Evolutionary conservation across 2,888 invertebrate genomes (phyloP), one percentile per base, ranked within the genome.

Genomic region (Erebia ligea): DNA sequence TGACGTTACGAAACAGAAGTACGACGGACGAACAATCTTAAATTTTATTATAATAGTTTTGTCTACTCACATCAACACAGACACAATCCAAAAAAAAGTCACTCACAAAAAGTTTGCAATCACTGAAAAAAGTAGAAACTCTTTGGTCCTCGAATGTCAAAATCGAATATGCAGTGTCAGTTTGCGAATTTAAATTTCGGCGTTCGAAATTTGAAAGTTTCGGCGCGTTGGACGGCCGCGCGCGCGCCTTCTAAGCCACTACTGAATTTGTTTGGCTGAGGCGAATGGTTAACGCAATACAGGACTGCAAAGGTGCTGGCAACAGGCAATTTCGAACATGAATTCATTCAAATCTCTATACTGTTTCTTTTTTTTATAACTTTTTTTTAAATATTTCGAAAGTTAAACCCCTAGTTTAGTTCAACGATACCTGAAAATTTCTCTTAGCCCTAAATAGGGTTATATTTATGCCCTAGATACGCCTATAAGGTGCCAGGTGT

Each of bases 181-280:
- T 72, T 75, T 75, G 70, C 68, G 64, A 72, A 73, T 72, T 72
- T 70, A 80, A 80, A 78, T 81, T 86, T 85, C 77, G 77, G 77
- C 34, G 72, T 76, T 76, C 86, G 84, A 83, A 89, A 87, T 87
- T 88, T 84, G 84, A 88, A 90, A 89, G 82, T 86, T 90, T 90
- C 80, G 88, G 86, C 88, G 90, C 89, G 87, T 81, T 82, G 82
- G 76, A 82, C 87, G 90, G 87, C 89, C 90, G 91, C 86, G 90
- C 92, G 91, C 90, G 85, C 86, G 88, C 90, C 88, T 85, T 86
- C 86, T 86, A 83, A 88, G 84, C 83, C 86, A 86, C 89, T 80
- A 92, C 92, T 92, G 90, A 93, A 88, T 91, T 90, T 88, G 91
- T 90, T 84, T 45, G 87, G 89, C 89, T 90, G 87, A 84, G 80